Evolutionary conservation across 2,888 invertebrate genomes (phyloP).

Genomic region (Drosophila sordidapex): DNA sequence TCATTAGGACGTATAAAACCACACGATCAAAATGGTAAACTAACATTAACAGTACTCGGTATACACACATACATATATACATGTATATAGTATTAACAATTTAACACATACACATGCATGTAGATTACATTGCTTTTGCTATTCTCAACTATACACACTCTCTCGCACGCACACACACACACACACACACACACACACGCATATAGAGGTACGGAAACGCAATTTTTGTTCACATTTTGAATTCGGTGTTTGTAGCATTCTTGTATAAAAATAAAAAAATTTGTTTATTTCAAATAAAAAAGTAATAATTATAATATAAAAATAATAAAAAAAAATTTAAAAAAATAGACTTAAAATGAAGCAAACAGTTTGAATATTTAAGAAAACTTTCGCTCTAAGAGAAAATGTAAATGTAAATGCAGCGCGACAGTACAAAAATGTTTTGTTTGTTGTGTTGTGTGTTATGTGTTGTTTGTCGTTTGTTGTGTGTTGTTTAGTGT

Average conservation of each 20-base stretch:
- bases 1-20: constrained; percentile 60
- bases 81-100: neutral
- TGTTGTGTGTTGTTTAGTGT: neutral
- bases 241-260: constrained; percentile 33
- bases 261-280: constrained; percentile 73
- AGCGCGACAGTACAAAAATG: constrained; percentile 36
- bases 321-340: constrained; percentile 24
- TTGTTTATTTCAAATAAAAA: constrained; percentile 56
- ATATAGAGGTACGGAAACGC: constrained; percentile 20
- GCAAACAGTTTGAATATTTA: constrained; percentile 47
- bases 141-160: constrained; percentile 31
- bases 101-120: constrained; percentile 8
- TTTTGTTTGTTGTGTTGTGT: constrained; percentile 16
- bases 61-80: neutral
- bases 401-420: constrained; percentile 49
- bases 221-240: constrained; percentile 33
- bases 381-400: constrained; percentile 33
- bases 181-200: neutral
- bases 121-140: constrained; percentile 22
- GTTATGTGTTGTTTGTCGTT: neutral
- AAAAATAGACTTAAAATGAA: constrained; percentile 60
- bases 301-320: constrained; percentile 36
- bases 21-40: constrained; percentile 53
- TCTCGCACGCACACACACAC: neutral
- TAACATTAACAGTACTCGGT: constrained; percentile 47